These are phyloP conservation scores for Oeneis ivallda DNA, from an alignment of 2,888 invertebrate genomes.

Conservation along the genomic window DNA sequence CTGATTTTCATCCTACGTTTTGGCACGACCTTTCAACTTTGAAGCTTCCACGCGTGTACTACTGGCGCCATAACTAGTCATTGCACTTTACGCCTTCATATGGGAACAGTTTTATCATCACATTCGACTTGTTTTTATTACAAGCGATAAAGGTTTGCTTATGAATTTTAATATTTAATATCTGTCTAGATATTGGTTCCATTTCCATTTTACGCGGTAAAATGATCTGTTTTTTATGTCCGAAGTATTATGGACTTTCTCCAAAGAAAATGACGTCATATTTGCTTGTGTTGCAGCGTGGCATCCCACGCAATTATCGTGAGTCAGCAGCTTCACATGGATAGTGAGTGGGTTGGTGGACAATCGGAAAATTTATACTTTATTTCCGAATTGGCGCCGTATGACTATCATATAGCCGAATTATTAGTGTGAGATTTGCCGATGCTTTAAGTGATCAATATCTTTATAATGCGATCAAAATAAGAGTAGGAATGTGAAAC, in stretches of 20 bases:
- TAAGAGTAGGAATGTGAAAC: no score
- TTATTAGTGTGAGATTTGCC: slow-evolving; percentile 17
- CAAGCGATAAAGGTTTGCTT: slow-evolving; percentile 31
- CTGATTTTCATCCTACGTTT: slow-evolving; percentile 34
- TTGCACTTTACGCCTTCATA: slow-evolving; percentile 40
- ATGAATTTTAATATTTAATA: slow-evolving; percentile 35
- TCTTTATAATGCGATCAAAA: no score
- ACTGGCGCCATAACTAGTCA: slow-evolving; percentile 34
- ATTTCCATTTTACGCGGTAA: slow-evolving; percentile 28
- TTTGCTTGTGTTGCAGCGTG: slow-evolving; percentile 19
- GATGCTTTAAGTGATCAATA: neutral
- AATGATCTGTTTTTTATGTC: slow-evolving; percentile 22
- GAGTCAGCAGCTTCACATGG: slow-evolving; percentile 31
- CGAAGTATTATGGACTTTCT: slow-evolving; percentile 15
- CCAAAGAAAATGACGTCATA: slow-evolving; percentile 28
- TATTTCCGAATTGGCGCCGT: slow-evolving; percentile 33
- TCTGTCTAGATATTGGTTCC: slow-evolving; percentile 30
- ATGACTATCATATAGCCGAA: slow-evolving; percentile 16
- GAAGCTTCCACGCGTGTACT: slow-evolving; percentile 27
- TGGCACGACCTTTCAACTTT: slow-evolving; percentile 35
- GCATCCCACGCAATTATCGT: slow-evolving; percentile 29
- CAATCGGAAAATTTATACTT: slow-evolving; percentile 33
- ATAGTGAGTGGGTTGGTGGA: slow-evolving; percentile 35
- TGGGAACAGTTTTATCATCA: slow-evolving; percentile 28
- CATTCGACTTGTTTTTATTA: slow-evolving; percentile 33